Conservation (phyloP, 2,888 invertebrate genomes). For the Papilio elwesi region DNA sequence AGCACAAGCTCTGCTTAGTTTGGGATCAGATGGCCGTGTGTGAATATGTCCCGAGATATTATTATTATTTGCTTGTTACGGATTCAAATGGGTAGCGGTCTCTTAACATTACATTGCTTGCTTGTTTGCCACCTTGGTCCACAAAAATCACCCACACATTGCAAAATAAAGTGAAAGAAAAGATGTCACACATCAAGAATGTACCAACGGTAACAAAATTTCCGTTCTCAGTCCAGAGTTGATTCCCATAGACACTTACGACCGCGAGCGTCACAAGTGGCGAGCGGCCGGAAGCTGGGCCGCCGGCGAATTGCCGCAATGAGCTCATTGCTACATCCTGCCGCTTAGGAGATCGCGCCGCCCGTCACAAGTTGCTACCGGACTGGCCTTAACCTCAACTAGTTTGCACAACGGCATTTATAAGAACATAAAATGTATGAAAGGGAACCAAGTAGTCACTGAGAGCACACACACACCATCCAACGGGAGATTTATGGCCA, state of each 20-base stretch:
- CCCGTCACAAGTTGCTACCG: conserved; percentile 44
- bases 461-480: neutral
- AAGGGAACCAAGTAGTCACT: neutral
- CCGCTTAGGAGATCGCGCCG: conserved; percentile 38
- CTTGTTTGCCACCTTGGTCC: too few relatives aligned
- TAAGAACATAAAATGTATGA: too few relatives aligned
- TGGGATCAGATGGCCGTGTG: too few relatives aligned
- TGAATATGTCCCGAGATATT: too few relatives aligned
- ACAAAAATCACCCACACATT: too few relatives aligned
- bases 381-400: neutral
- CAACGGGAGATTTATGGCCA: neutral
- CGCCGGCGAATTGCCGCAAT: conserved; percentile 46
- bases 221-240: conserved; percentile 3
- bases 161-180: neutral
- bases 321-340: conserved; percentile 54
- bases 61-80: too few relatives aligned
- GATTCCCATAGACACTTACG: conserved; percentile 24
- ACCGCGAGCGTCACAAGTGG: conserved; percentile 30
- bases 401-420: neutral
- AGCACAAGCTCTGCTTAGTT: too few relatives aligned
- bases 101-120: too few relatives aligned
- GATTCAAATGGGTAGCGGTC: too few relatives aligned
- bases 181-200: neutral
- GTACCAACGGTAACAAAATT: neutral
- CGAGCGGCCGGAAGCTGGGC: conserved; percentile 45